Base-by-base conservation (phyloP, 1,140 invertebrate species). In the Drosophila tani region DNA sequence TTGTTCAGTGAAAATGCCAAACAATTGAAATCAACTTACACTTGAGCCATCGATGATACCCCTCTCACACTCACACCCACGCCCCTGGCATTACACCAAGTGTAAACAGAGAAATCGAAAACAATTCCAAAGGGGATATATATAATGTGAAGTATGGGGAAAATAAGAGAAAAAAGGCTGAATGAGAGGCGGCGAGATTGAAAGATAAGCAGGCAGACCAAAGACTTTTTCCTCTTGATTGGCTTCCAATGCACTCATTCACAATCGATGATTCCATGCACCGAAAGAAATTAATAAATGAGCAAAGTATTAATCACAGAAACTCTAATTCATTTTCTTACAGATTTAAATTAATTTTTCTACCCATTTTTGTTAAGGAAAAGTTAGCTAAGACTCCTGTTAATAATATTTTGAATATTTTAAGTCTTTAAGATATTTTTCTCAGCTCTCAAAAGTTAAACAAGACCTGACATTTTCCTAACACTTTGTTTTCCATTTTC, bases 91-190 rank as follows among this genome's bases (percentile, higher is more conserved):
- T 62, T 65, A 76, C 45, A 68, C 46, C 60, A 79, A 77, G 32
- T 69, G 74, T 84, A 84, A 84, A 84, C 77, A 84, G 67, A 84
- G 67, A 77, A 85, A 84, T 78, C 57, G 50, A 65, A 85, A 68
- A 70, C 81, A 66, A 75, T 32, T 59, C 35, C 12, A 32, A 45
- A 12, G 64, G 58, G 58, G 58, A 67, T 46, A 67, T 64, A 65
- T 43, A 32, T 17, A 17, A 11, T 24, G 19, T 9, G 57, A 46
- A 24, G 19, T 15, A 66, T 27, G 29, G 64, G 12, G 40, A 21
- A 35, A 59, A 35, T 47, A 38, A 29, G 12, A 32, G 8, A 14
- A 21, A 51, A 71, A 19, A 53, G 32, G n/a, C 49, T 73, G 55
- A 41, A 70, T 50, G 35, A 51, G 60, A 69, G 64, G 64, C 64